Conservation (phyloP, 2,113 vertebrate genomes). For the Tychaedon coryphoeus region DNA sequence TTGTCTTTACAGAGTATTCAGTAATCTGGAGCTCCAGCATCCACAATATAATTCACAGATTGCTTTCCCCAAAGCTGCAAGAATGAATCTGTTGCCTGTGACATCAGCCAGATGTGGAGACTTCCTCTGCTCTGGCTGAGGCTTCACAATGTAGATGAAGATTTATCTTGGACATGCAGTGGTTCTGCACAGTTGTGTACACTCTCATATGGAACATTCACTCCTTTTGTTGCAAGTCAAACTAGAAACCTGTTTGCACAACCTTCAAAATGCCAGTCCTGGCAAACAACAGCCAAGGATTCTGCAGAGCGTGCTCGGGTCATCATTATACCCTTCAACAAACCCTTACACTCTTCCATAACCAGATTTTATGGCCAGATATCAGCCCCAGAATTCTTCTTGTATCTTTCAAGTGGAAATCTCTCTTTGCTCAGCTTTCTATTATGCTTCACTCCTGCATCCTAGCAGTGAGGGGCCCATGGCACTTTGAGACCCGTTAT, state of each 20-base stretch:
- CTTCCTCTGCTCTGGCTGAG: neutral
- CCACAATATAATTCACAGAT: neutral
- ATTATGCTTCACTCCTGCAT: neutral
- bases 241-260: neutral
- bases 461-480: neutral
- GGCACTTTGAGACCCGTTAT: neutral
- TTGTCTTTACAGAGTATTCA: neutral
- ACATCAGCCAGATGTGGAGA: neutral
- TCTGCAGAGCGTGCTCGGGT: neutral
- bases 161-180: neutral
- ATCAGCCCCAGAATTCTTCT: neutral
- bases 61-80: neutral
- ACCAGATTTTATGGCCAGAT: neutral
- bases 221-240: neutral
- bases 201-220: neutral
- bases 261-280: neutral
- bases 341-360: neutral
- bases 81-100: neutral
- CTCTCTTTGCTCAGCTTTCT: neutral
- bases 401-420: neutral
- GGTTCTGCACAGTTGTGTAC: neutral
- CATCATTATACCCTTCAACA: neutral
- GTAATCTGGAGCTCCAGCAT: neutral
- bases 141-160: neutral
- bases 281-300: neutral